Percentiles rank a stretch among this genome's conserved stretches.
These are phyloP conservation scores for Ifrita kowaldi DNA, from an alignment of 2,113 vertebrate genomes.

Conservation along the genomic window DNA sequence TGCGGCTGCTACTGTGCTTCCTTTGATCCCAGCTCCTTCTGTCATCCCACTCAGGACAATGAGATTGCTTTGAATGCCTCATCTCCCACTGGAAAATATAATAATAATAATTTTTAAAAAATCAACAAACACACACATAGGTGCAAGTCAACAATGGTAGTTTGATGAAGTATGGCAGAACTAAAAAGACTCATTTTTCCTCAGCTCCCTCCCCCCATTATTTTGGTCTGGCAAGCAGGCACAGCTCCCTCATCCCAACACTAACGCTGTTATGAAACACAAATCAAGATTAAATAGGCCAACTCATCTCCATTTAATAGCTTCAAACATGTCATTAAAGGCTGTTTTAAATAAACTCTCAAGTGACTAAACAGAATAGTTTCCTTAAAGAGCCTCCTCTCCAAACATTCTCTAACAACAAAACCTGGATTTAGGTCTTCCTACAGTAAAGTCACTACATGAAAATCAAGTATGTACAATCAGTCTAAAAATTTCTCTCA, in stretches of 20 bases:
- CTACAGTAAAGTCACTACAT: neutral
- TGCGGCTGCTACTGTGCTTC: conserved; percentile 78
- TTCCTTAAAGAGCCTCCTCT: neutral
- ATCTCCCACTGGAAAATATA: conserved; percentile 74
- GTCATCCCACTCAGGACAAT: conserved; percentile 79
- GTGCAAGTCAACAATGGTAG: neutral
- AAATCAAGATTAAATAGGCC: conserved; percentile 15
- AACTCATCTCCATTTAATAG: conserved; percentile 16
- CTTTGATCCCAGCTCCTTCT: conserved; percentile 80
- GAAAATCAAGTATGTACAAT: neutral
- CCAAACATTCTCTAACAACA: neutral
- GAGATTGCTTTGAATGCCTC: conserved; percentile 82
- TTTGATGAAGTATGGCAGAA: neutral
- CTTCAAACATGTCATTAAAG: conserved; percentile 5
- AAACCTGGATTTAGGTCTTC: neutral
- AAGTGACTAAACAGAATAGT: neutral
- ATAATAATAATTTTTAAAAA: no score
- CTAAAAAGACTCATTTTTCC: neutral
- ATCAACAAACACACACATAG: neutral
- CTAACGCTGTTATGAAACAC: neutral
- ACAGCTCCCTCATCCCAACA: neutral
- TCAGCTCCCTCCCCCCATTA: neutral
- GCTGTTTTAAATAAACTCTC: neutral
- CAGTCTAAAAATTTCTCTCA: neutral
- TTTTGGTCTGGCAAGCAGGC: fast-evolving